Evolutionary conservation across 2,797 vertebrate species (phyloP).

Genomic region (Lepus oiostolus): DNA sequence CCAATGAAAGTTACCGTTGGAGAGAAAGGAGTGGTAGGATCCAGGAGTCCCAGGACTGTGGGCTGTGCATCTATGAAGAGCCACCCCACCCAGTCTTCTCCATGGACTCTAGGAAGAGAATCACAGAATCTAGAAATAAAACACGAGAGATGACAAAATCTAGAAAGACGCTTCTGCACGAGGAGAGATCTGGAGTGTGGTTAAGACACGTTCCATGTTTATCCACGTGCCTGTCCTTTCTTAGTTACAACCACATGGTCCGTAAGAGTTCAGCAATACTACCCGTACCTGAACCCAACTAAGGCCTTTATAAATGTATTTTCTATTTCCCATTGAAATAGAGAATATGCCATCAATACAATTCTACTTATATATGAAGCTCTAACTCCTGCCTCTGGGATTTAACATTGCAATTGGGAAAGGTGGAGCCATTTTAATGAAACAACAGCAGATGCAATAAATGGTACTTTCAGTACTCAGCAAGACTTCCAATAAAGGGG

Average conservation of each 20-base stretch:
- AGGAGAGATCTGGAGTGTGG: not conserved
- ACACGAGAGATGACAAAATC: not conserved
- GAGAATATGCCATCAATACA: conserved; percentile 50
- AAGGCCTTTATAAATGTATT: conserved; percentile 73
- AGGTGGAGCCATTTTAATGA: conserved; percentile 26
- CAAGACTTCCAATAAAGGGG: conserved; percentile 9
- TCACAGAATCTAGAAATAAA: not conserved
- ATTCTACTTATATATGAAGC: conserved; percentile 60
- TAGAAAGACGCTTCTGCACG: not conserved
- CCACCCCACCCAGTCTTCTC: not conserved
- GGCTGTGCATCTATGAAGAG: conserved; percentile 1
- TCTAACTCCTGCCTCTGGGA: conserved; percentile 46
- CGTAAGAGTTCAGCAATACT: not conserved
- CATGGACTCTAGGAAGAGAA: not conserved
- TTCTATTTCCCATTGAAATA: conserved; percentile 68
- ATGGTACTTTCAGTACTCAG: conserved; percentile 28
- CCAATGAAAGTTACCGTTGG: not conserved
- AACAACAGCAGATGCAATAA: not conserved
- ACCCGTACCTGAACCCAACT: conserved; percentile 20
- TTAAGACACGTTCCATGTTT: not conserved
- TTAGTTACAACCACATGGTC: not conserved
- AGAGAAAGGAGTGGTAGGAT: not conserved
- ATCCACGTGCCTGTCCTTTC: not conserved
- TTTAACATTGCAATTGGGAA: conserved; percentile 38
- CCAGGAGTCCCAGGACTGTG: not conserved